Conservation (phyloP, 2,888 invertebrate species). For the Choreutis nemorana region DNA sequence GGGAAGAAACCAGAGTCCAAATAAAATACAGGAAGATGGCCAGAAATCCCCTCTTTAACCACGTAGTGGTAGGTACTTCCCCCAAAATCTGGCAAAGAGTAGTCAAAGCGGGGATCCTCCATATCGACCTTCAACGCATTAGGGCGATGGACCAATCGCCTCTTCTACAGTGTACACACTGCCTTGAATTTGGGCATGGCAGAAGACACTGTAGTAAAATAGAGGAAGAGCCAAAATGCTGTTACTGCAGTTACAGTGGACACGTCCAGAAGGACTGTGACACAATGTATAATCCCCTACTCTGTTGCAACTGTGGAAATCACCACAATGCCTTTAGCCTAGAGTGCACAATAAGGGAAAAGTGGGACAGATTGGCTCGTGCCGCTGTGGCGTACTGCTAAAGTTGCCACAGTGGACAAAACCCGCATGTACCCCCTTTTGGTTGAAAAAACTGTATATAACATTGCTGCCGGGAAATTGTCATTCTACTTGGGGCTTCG, state of each 20-base stretch:
- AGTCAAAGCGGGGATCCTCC: background rate
- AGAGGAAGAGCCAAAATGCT: background rate
- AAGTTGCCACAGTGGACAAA: too few relatives aligned
- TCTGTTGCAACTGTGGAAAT: too few relatives aligned
- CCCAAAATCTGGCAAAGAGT: background rate
- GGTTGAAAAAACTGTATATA: too few relatives aligned
- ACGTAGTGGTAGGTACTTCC: background rate
- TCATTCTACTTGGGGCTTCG: too few relatives aligned
- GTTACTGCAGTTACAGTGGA: background rate
- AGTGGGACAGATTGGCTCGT: too few relatives aligned
- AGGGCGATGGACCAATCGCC: background rate
- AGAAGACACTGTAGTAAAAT: background rate
- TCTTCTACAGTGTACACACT: background rate
- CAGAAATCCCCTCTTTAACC: background rate
- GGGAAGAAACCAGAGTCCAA: conserved; percentile 1
- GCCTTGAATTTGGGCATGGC: background rate
- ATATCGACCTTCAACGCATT: background rate
- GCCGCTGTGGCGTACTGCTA: too few relatives aligned
- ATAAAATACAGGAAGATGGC: background rate
- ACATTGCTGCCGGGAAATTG: too few relatives aligned
- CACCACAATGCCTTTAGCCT: too few relatives aligned
- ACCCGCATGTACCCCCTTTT: too few relatives aligned
- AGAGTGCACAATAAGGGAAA: too few relatives aligned
- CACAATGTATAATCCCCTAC: too few relatives aligned
- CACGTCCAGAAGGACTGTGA: too few relatives aligned